A percentile compares a stretch with the other conserved stretches of the same genome.
Conservation (phyloP, 2,888 invertebrate species). For the Drosophila rubida region DNA sequence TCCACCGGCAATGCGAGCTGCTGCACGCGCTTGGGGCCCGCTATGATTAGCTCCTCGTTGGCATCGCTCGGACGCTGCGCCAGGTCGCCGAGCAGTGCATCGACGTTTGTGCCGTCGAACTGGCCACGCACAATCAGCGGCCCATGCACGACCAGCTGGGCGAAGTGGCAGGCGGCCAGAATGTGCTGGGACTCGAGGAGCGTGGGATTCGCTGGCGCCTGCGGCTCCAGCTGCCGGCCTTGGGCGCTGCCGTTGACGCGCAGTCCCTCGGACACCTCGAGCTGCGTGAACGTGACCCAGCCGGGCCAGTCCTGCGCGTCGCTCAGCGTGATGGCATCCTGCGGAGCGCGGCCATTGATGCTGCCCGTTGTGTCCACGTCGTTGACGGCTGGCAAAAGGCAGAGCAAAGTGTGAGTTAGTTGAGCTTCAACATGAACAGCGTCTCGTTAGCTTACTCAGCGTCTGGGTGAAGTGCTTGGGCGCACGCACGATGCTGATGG, state of each 20-base stretch:
- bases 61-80: conserved; percentile 84
- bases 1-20: conserved; percentile 83
- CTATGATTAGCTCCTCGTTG: conserved; percentile 83
- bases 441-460: too few species aligned
- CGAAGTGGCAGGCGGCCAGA: conserved; percentile 85
- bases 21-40: conserved; percentile 85
- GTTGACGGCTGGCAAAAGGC: conserved; percentile 57
- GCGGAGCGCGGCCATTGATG: conserved; percentile 85
- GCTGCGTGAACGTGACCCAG: conserved; percentile 86
- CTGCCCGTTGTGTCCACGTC: conserved; percentile 83
- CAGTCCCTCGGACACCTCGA: conserved; percentile 86
- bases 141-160: conserved; percentile 86
- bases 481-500: conserved; percentile 83
- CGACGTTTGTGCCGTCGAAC: conserved; percentile 84
- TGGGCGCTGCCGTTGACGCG: conserved; percentile 86
- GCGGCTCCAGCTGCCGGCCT: conserved; percentile 84
- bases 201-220: conserved; percentile 85
- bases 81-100: conserved; percentile 85
- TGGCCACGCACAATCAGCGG: conserved; percentile 84
- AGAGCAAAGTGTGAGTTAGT: neutral
- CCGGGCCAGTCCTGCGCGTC: conserved; percentile 84
- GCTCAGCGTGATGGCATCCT: conserved; percentile 85
- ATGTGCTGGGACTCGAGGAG: conserved; percentile 84
- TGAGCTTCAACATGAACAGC: too few species aligned
- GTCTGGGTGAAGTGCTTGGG: conserved; percentile 85